Evolutionary conservation across 2,888 invertebrate species (phyloP), one percentile per base, ranked within the genome.

Genomic region (Glaucopsyche alexis): DNA sequence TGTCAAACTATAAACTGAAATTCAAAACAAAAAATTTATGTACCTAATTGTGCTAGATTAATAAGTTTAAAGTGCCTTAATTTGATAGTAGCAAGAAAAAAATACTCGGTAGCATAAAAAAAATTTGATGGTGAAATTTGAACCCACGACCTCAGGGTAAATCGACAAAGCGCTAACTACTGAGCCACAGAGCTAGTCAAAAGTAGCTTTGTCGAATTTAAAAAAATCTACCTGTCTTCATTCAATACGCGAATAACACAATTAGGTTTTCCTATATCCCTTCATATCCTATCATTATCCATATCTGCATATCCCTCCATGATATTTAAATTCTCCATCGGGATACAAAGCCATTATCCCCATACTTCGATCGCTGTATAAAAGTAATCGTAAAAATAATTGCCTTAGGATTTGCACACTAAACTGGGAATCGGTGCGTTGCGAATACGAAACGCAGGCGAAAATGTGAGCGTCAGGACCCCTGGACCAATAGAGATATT

Each of bases 341-440:
- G 29, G 29, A 60, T 29, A 60, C 60, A 60, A 60, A 29, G 60
- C 14, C 29, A 38, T 60, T 60, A 60, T 60, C 60, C 29, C 29
- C 60, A 60, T 14, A 60, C 60, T 38, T 38, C 60, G 60, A 11
- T 60, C 29, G 16, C 13, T 7, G 60, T 60, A 60, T 60, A 38
- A 60, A 60, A 13, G 60, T 60, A 60, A 60, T 60, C 60, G 60
- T 29, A 29, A 60, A 60, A 60, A 60, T 60, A 38, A 60, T 60
- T 60, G 29, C 60, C 60, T 60, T 13, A 29, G 29, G 29, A 29
- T 4, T 19, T 52, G 55, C 16, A 60, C 13, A 60, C 55, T 5
- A 29, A 29, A 29, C 29, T 29, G 29, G 29, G 29, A 29, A 29
- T 29, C 29, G 29, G 29, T 29, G 29, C 29, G 29, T 3, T 29